Conservation (phyloP, 2,888 invertebrate species). For the Diadegma fenestrale region DNA sequence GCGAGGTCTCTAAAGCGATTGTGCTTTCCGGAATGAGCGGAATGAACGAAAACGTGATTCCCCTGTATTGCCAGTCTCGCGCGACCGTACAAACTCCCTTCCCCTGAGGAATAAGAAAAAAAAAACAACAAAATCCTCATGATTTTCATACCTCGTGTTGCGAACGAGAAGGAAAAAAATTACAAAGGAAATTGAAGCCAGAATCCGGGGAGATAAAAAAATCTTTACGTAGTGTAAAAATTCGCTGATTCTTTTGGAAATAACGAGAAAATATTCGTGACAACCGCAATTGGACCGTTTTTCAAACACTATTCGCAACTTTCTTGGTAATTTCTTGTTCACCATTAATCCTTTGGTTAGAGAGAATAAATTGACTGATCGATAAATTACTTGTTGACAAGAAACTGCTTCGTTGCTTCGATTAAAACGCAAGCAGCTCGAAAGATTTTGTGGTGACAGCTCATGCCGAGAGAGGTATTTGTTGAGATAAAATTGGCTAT, state of each 20-base stretch:
- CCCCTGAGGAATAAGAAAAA: constrained; percentile 24
- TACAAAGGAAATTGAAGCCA: background rate
- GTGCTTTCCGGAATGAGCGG: constrained; percentile 32
- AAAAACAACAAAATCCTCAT: background rate
- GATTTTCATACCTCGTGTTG: constrained; percentile 17
- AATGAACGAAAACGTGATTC: constrained; percentile 43
- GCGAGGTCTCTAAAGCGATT: constrained; percentile 54
- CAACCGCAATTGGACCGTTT: background rate
- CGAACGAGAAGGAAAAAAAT: background rate
- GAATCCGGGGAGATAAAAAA: background rate
- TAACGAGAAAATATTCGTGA: background rate
- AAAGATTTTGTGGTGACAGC: background rate
- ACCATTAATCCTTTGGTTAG: background rate
- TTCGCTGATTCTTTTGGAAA: background rate
- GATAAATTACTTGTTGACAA: background rate
- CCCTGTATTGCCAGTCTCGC: constrained; percentile 34
- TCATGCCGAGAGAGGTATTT: background rate
- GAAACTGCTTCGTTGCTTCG: background rate
- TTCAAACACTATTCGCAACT: background rate
- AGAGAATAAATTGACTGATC: background rate
- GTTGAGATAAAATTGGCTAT: background rate
- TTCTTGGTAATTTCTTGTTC: background rate
- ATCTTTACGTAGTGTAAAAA: background rate
- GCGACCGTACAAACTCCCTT: constrained; percentile 17
- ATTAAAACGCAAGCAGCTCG: background rate